Conservation (phyloP, 1,140 invertebrate species). For the Helicoverpa armigera region DNA sequence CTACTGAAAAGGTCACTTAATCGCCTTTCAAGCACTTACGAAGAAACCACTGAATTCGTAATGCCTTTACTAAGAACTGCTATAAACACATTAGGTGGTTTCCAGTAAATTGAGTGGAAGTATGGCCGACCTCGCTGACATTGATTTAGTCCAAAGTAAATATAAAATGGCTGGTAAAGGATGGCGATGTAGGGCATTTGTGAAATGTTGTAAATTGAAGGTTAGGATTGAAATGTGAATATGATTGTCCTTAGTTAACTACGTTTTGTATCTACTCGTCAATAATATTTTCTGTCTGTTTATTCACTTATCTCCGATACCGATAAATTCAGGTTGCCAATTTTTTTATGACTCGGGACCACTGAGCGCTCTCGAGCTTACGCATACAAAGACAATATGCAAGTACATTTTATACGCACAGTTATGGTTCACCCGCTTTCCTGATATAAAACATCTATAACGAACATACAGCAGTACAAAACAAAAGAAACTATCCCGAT, state of each 20-base stretch:
- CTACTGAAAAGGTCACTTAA: slow-evolving; percentile 32
- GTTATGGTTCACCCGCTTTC: neutral
- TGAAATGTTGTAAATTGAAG: neutral
- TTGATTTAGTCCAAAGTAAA: slow-evolving; percentile 17
- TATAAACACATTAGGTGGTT: slow-evolving; percentile 31
- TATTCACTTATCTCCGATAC: too few relatives aligned
- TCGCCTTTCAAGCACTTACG: slow-evolving; percentile 12
- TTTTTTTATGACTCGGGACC: too few relatives aligned
- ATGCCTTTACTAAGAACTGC: slow-evolving; percentile 20
- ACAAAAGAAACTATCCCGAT: too few relatives aligned
- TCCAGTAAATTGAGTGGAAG: neutral
- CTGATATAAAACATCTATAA: too few relatives aligned
- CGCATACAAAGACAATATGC: too few relatives aligned
- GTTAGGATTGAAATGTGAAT: neutral
- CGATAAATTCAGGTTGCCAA: too few relatives aligned
- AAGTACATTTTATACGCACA: too few relatives aligned
- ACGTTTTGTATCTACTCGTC: neutral
- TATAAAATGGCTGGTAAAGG: neutral
- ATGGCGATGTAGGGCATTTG: neutral
- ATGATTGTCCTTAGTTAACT: neutral
- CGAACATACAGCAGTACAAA: too few relatives aligned
- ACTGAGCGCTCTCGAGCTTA: too few relatives aligned
- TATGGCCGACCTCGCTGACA: neutral
- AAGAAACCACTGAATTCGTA: slow-evolving; percentile 10
- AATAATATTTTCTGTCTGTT: too few relatives aligned